Conservation (phyloP, 1,140 invertebrate genomes). For the Cotesia typhae region DNA sequence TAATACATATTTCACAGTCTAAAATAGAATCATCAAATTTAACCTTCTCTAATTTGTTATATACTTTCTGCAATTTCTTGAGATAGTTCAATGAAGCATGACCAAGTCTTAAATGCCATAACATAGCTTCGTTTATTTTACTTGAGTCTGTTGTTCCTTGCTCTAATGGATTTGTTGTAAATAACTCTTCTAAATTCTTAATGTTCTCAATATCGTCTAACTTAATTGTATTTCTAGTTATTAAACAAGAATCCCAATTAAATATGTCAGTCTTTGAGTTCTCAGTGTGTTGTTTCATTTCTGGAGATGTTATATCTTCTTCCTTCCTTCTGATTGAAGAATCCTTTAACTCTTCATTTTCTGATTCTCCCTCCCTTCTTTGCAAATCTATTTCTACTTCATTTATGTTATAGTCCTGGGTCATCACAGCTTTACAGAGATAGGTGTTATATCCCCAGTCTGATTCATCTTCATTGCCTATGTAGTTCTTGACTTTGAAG, state of each 20-base stretch:
- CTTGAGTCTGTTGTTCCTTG: constrained; percentile 16
- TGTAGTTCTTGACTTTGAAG: constrained; percentile 24
- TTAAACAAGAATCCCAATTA: constrained; percentile 23
- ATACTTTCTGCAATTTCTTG: constrained; percentile 40
- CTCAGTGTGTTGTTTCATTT: no score
- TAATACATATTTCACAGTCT: constrained; percentile 43
- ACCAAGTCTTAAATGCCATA: constrained; percentile 44
- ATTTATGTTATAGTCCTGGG: no score
- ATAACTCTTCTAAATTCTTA: constrained; percentile 34
- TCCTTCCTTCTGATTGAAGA: constrained; percentile 34
- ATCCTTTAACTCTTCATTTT: no score
- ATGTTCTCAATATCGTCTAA: constrained; percentile 32
- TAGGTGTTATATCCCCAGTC: no score
- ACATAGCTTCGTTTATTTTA: constrained; percentile 39
- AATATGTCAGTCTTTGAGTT: no score
- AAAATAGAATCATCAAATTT: constrained; percentile 42
- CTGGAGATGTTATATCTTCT: constrained; percentile 11
- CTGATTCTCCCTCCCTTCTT: no score
- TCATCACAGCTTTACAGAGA: no score
- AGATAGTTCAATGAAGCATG: constrained; percentile 44
- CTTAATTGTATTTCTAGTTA: constrained; percentile 31
- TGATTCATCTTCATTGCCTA: constrained; percentile 39
- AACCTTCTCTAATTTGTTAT: constrained; percentile 37
- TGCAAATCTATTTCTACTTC: no score
- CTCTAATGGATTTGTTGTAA: constrained; percentile 25